Evolutionary conservation across 2,888 invertebrate species (phyloP), one percentile per base, ranked within the genome.

Genomic region (Cyclophora punctaria): DNA sequence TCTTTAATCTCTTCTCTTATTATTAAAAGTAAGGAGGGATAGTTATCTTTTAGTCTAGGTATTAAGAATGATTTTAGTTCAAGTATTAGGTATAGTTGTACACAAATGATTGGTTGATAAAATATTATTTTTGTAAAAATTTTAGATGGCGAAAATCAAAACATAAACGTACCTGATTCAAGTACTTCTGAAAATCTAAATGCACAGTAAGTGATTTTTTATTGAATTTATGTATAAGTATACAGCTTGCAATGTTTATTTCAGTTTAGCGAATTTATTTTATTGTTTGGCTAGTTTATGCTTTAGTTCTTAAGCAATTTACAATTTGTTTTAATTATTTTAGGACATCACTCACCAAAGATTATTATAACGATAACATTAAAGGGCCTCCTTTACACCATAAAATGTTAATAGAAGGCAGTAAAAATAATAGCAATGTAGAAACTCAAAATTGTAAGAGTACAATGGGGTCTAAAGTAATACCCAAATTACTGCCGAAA

Each of bases 111-210:
- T 20, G 20, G 20, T 51, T 47, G 45, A 40, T 48, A 0, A 34
- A 41, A 37, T 37, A 37, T 37, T 37, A 37, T 57, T 50, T 43
- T 50, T 43, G 48, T 35, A 20, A 20, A 20, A 20, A 20, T 63
- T 68, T 33, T 50, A 78, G 80, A 69, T 50, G 57, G 62, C 47
- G 67, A 67, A 47, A 67, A 60, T 59, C 61, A 57, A 45, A 67
- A 60, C 62, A 54, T 59, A 48, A 71, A 67, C 60, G 69, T 79
- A 59, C 80, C 84, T 54, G 80, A 81, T 69, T 83, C 80, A 2
- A 83, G 78, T 59, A 80, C 80, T 45, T 73, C 80, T 45, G 82
- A 81, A 62, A 73, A 60, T 52, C 55, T 66, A 35, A 68, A 62
- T 60, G 47, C 61, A 44, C 67, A 67, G 83, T 84, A 73, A 78